Conservation (phyloP, 1,140 invertebrate species). For the Drosophila sucinea region DNA sequence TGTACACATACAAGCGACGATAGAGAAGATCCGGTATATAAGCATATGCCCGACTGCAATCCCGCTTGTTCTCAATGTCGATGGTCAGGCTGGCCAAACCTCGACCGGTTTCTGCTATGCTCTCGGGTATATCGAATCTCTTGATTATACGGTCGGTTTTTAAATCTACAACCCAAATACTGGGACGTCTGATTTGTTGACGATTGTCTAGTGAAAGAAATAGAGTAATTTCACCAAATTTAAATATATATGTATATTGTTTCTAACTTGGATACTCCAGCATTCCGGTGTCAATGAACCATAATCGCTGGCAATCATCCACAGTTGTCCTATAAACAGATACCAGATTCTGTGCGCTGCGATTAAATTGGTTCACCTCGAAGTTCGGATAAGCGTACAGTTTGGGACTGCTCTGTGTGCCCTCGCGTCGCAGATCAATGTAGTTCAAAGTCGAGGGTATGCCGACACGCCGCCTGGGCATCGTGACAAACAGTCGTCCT, state of each 20-base stretch:
- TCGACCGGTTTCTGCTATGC: conserved; percentile 70
- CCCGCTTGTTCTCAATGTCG: conserved; percentile 84
- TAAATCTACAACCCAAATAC: conserved; percentile 88
- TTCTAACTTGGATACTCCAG: conserved; percentile 73
- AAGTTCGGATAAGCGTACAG: conserved; percentile 87
- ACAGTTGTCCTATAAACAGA: conserved; percentile 88
- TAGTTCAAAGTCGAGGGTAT: conserved; percentile 89
- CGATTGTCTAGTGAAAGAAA: conserved; percentile 83
- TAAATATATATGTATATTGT: not conserved
- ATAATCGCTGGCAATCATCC: conserved; percentile 88
- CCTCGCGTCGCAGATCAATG: conserved; percentile 84
- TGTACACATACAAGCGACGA: conserved; percentile 88
- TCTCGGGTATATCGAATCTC: conserved; percentile 73
- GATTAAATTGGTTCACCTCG: conserved; percentile 85
- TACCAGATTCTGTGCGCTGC: conserved; percentile 83
- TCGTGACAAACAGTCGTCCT: conserved; percentile 88
- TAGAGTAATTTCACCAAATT: not conserved
- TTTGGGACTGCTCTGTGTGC: conserved; percentile 83
- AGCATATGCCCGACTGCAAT: conserved; percentile 87
- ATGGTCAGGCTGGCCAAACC: conserved; percentile 87
- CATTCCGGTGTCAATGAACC: conserved; percentile 89
- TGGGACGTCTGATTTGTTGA: conserved; percentile 85
- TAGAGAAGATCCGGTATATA: conserved; percentile 89
- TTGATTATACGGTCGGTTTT: conserved; percentile 83
- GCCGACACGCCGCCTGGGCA: conserved; percentile 87